These are phyloP conservation scores for Neodiprion virginianus DNA, from an alignment of 1,140 invertebrate species.

Conservation along the genomic window DNA sequence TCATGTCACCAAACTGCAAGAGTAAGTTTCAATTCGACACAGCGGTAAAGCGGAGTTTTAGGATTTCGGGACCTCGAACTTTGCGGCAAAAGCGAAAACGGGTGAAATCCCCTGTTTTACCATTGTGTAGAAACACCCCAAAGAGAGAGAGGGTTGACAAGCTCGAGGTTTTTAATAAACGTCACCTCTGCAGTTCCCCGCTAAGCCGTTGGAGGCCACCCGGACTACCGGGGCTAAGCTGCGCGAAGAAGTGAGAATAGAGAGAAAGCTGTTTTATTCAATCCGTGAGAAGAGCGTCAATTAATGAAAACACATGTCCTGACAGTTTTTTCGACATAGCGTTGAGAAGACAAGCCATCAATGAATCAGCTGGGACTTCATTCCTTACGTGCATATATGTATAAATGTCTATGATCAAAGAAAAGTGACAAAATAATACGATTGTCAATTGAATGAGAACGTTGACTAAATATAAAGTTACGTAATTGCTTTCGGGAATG, in stretches of 20 bases:
- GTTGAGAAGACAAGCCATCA: too few species aligned
- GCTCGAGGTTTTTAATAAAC: conserved; percentile 11
- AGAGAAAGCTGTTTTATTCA: not conserved
- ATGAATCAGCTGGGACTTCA: too few species aligned
- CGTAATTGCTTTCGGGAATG: not conserved
- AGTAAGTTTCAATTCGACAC: too few species aligned
- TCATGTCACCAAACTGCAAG: too few species aligned
- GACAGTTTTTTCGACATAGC: too few species aligned
- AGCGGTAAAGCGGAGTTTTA: too few species aligned
- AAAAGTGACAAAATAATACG: not conserved
- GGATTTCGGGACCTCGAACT: too few species aligned
- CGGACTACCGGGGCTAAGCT: not conserved
- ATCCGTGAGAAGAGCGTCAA: too few species aligned
- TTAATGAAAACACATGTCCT: too few species aligned
- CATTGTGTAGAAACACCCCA: not conserved
- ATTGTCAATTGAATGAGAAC: not conserved
- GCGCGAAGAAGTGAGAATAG: not conserved
- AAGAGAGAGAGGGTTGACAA: not conserved
- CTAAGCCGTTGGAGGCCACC: not conserved
- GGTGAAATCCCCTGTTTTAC: not conserved
- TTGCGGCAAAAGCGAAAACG: not conserved
- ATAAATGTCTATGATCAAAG: too few species aligned
- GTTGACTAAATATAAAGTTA: not conserved
- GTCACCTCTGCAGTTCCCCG: not conserved
- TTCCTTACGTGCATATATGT: too few species aligned